Percentiles rank a stretch among this genome's conserved stretches.
Conservation (phyloP, 2,113 vertebrate genomes). For the Thermophis baileyi region DNA sequence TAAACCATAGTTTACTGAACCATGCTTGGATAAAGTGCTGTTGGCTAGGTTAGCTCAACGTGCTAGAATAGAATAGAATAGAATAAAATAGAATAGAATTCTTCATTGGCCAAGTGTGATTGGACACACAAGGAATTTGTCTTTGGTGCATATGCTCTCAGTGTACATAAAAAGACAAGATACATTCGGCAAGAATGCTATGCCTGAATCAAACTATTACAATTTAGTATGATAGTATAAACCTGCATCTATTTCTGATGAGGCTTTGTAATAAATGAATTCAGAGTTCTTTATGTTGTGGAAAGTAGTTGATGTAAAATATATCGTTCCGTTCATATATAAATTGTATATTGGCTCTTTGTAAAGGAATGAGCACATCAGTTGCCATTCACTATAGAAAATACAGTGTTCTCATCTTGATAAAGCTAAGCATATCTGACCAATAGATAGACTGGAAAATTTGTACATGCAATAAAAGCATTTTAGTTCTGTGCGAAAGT, state of each 20-base stretch:
- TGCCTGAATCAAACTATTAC: not conserved
- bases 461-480: not conserved
- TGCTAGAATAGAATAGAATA: too few relatives aligned
- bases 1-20: not conserved
- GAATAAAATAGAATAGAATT: too few relatives aligned
- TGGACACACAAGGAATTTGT: too few relatives aligned
- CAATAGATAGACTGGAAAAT: not conserved
- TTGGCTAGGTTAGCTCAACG: not conserved
- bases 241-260: not conserved
- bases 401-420: not conserved
- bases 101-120: too few relatives aligned
- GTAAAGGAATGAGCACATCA: not conserved
- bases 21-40: not conserved
- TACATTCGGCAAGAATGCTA: too few relatives aligned
- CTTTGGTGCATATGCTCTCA: too few relatives aligned
- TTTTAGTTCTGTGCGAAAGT: not conserved
- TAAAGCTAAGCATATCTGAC: not conserved
- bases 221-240: not conserved
- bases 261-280: not conserved
- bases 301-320: not conserved
- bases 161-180: too few relatives aligned
- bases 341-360: not conserved
- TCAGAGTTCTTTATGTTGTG: not conserved
- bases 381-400: not conserved
- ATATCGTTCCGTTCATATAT: not conserved